phyloP scores from a whole-genome alignment of 2,888 invertebrate species.

The Oxyteleia sp. region DNA sequence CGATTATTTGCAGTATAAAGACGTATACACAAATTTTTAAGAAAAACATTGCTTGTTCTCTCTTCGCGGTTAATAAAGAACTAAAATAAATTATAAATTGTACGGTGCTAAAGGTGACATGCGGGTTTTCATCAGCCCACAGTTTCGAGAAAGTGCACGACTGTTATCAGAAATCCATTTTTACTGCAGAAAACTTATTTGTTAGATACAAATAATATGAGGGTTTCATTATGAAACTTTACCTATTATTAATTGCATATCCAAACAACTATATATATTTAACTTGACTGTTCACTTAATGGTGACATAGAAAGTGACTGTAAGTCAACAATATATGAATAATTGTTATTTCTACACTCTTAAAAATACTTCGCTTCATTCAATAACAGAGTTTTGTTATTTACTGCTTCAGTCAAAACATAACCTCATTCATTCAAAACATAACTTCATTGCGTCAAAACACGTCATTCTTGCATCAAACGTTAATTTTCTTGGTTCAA shows the following conservation, averaged over 20 bases:
- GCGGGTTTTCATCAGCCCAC: constrained; percentile 70
- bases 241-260: constrained; percentile 3
- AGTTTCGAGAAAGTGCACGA: constrained; percentile 67
- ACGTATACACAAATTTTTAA: constrained; percentile 26
- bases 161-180: constrained; percentile 28
- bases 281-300: not conserved
- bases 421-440: no score
- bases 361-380: no score
- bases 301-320: not conserved
- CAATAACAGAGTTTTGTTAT: no score
- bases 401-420: no score
- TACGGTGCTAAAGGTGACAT: constrained; percentile 39
- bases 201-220: constrained; percentile 54
- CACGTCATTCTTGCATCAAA: no score
- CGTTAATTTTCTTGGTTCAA: no score
- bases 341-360: no score
- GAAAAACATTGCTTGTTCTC: constrained; percentile 56
- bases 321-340: not conserved
- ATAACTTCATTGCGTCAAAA: no score
- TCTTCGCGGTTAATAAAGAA: constrained; percentile 40
- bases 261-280: not conserved
- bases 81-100: constrained; percentile 34
- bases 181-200: constrained; percentile 18
- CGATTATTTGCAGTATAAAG: constrained; percentile 29
- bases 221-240: constrained; percentile 46